Evolutionary conservation across 2,113 vertebrate species (phyloP), one percentile per base, ranked within the genome.

Genomic region (Antigone vipio): DNA sequence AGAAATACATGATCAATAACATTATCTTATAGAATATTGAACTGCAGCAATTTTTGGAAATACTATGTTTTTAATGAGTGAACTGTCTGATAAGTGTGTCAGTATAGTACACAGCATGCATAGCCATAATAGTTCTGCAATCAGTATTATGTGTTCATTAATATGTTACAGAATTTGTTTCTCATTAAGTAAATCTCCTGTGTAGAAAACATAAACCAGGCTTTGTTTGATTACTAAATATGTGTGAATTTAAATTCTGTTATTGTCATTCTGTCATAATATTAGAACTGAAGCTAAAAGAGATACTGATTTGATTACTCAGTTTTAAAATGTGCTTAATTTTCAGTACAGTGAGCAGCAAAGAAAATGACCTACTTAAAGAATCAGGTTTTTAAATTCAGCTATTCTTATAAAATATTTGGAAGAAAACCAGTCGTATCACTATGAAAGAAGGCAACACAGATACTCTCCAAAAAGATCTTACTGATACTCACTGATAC

Each of bases 91-190:
- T 82, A 44, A 42, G 47, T 55, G 27, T 71, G 14, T 42, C 21
- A 60, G 15, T 73, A 9, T 49, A 95, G 26, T 71, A 89, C 47
- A 78, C 53, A 81, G 14, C 15, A 10, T 56, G 11, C n/a, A 56
- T 23, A 79, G 35, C 74, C 67, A 47, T 26, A 44, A 59, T 68
- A 88, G 45, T 95, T 98, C 71, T 94, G 35, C 91, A 95, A 23
- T 69, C 38, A 69, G 3, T 55, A 56, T 45, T 92, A 73, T 30
- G 20, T 91, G 75, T 77, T 79, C 29, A 62, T 78, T 66, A 64
- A 38, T 30, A 83, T 53, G 49, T 83, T 83, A 89, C 27, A 40
- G 12, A 91, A 93, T 95, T 75, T 95, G 27, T 88, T 95, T 95
- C 42, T 68, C 50, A 84, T 83, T 27, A 94, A 92, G 52, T 90